A percentile compares a stretch with the other conserved stretches of the same genome.
These are phyloP conservation scores for Paralichthys olivaceus DNA, from an alignment of 2,113 vertebrate genomes.

Conservation along the genomic window DNA sequence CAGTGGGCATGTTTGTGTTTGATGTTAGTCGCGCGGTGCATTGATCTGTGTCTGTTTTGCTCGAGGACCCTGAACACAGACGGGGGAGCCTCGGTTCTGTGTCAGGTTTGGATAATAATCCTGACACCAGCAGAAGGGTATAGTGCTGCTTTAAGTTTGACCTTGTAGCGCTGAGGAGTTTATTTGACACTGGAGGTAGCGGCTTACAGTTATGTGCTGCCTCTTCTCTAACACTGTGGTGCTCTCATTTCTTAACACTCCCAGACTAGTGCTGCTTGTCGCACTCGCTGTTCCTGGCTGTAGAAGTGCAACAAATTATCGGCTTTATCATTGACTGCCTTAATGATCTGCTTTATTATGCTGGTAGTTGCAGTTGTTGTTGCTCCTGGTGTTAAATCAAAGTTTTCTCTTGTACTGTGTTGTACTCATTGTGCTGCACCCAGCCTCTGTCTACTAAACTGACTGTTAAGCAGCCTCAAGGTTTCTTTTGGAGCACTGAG, in stretches of 20 bases:
- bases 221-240: conserved; percentile 31
- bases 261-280: conserved; percentile 40
- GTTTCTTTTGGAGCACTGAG: conserved; percentile 1
- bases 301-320: conserved; percentile 19
- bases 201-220: conserved; percentile 38
- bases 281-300: conserved; percentile 13
- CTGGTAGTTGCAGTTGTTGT: conserved; percentile 21
- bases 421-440: conserved; percentile 35
- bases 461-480: not conserved
- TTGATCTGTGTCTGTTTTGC: conserved; percentile 80
- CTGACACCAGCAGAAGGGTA: conserved; percentile 66
- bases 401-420: not conserved
- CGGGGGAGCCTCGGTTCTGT: conserved; percentile 58
- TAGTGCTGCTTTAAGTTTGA: conserved; percentile 66
- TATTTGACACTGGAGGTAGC: conserved; percentile 23
- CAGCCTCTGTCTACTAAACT: not conserved
- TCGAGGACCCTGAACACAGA: conserved; percentile 75
- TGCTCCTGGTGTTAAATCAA: conserved; percentile 25
- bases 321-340: conserved; percentile 19
- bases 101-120: conserved; percentile 78
- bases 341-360: conserved; percentile 26
- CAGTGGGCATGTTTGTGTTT: conserved; percentile 2
- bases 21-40: conserved; percentile 28
- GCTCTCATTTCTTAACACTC: conserved; percentile 28
- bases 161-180: conserved; percentile 34